A percentile compares a stretch with the other conserved stretches of the same genome.
These are phyloP conservation scores for Drosophila fungiperda DNA, from an alignment of 2,888 invertebrate genomes.

Conservation along the genomic window DNA sequence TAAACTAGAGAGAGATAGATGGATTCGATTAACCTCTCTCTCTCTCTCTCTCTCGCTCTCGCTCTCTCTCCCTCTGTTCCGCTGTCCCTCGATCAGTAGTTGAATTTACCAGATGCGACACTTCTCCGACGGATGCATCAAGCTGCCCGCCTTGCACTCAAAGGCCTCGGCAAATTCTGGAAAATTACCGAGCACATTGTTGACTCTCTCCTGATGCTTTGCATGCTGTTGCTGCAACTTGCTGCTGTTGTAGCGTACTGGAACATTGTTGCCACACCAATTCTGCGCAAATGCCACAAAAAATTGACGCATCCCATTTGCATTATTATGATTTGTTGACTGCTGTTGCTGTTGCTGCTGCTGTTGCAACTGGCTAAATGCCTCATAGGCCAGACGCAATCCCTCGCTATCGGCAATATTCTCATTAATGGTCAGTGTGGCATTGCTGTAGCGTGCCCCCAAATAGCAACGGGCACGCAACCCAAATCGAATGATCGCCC, in stretches of 20 bases:
- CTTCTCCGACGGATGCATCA: slow-evolving; percentile 79
- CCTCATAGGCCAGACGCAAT: slow-evolving; percentile 76
- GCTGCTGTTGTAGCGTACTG: background rate
- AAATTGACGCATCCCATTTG: slow-evolving; percentile 48
- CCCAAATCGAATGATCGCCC: slow-evolving; percentile 80
- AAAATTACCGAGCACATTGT: slow-evolving; percentile 81
- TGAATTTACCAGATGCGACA: slow-evolving; percentile 79
- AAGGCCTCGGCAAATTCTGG: slow-evolving; percentile 77
- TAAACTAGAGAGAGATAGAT: background rate
- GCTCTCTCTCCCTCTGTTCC: background rate
- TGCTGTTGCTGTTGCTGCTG: slow-evolving; percentile 31
- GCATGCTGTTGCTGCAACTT: slow-evolving; percentile 57
- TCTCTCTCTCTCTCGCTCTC: background rate
- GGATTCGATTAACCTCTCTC: background rate
- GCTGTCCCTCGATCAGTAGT: background rate
- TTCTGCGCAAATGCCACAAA: slow-evolving; percentile 82
- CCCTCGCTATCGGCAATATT: slow-evolving; percentile 83
- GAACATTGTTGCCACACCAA: slow-evolving; percentile 73
- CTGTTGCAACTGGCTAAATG: slow-evolving; percentile 39
- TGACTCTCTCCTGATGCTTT: slow-evolving; percentile 77
- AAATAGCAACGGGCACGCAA: slow-evolving; percentile 75
- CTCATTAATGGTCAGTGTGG: slow-evolving; percentile 77
- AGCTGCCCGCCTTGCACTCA: slow-evolving; percentile 62
- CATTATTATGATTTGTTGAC: no score
- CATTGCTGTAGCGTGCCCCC: slow-evolving; percentile 66